Base-by-base conservation (phyloP, 2,797 vertebrate species). In the Atherinosoma microstoma region DNA sequence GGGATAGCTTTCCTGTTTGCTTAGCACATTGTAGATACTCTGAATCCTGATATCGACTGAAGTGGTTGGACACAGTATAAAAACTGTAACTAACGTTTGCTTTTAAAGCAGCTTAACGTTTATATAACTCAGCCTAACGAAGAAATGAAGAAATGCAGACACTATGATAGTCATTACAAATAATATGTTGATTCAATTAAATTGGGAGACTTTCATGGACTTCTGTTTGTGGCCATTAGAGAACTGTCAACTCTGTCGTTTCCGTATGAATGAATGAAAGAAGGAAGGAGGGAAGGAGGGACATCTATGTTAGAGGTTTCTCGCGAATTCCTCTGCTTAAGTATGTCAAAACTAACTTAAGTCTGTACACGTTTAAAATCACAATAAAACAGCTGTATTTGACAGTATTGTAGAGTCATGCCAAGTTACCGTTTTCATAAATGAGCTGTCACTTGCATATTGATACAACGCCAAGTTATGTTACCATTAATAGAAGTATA, bases 401-500 rank as follows among this genome's bases (percentile, higher is more conserved):
- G 13, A 71, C 8, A 22, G 24, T 35, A 3, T 2, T 8, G 5
- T 35, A 29, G 15, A 16, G 24, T 40, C 8, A 38, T 35, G 10
- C 7, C 34, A 49, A 29, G 40, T n/a, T 51, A 2, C 22, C 3
- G 8, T 3, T 8, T 13, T 8, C 29, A 2, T 57, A n/a, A 32
- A 2, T 64, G 47, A 71, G 45, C 84, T 86, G 86, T 87, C 86
- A 89, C 79, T 69, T 84, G 73, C 47, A 3, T 42, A 63, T 59
- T 72, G 57, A 67, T 59, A 70, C 13, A 9, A 67, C 65, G 58
- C 56, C n/a, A 82, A 83, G 54, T 84, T 74, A 54, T 77, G 64
- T 78, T 76, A 40, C 47, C 42, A 72, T 72, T 78, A 86, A 81
- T 82, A 72, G 13, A 22, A 61, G 66, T 72, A 62, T 20, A 18